Base-by-base conservation (phyloP, 2,113 vertebrate species). In the Tenrec ecaudatus region DNA sequence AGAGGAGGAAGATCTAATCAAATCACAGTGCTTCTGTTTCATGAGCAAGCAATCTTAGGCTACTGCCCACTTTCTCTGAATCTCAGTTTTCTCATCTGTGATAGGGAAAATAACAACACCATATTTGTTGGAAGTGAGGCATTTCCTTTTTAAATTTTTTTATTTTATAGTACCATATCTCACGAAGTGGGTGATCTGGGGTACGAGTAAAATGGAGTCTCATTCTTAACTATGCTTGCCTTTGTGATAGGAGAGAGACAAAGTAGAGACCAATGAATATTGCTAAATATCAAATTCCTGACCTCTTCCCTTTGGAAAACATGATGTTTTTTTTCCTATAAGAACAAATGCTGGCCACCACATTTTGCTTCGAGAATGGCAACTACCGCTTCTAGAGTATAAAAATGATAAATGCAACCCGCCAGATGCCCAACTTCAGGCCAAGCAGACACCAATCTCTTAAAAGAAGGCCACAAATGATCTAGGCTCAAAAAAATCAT, bases 241-340 rank as follows among this genome's bases (percentile, higher is more conserved):
- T 40, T 68, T 75, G 36, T 60, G 2, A 15, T n/a, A 15, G 5
- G 16, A 31, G 36, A 53, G 83, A 90, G 22, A 92, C 10, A 94
- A 90, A 53, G 25, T 64, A 86, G 25, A 68, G 92, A 60, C 78
- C 60, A 88, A 84, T 92, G 5, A 78, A 90, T 80, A 58, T 91
- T 88, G 77, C 36, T 75, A 25, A 83, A 82, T 47, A 66, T 3
- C 66, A 83, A 82, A 60, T 82, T 90, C 12, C 73, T 15, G 15
- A 95, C 43, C 20, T 77, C 79, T 80, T 88, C 31, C 20, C 36
- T 85, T 88, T 31, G 19, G 40, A 6, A 91, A 82, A 78, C 25
- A 60, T 20, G n/a, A 73, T 62, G n/a, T 60, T 60, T 25, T 88
- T 90, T 85, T 90, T 85, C 73, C 73, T 62, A 73, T 78, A 3